Evolutionary conservation across 2,888 invertebrate genomes (phyloP), one percentile per base, ranked within the genome.

Genomic region (Spisula solida): DNA sequence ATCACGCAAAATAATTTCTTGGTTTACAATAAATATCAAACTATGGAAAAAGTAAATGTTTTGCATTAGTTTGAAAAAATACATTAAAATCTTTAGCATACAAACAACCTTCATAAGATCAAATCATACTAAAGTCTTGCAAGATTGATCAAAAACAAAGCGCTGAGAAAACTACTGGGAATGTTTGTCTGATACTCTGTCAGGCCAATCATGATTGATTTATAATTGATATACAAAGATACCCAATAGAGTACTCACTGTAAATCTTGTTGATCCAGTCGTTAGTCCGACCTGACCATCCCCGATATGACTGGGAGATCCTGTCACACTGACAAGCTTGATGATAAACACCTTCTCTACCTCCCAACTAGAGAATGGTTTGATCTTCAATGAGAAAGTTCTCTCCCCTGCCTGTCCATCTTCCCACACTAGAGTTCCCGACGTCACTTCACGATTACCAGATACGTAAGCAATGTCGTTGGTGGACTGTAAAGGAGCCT

Each of bases 351-450:
- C 92, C 88, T 96, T 96, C 88, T 94, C 93, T 55, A 96, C 93
- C 93, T 96, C 96, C 96, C 96, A 96, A 41, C 90, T 94, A 29
- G 94, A 92, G 92, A 94, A 94, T n/a, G 94, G 93, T 91, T 96
- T 96, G 29, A 96, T 93, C 55, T 90, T 88, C 55, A 96, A 87
- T 18, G 87, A 91, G 85, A 96, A 92, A n/a, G 93, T 91, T 90
- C 95, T 95, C 80, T 88, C 88, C 4, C 96, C 96, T n/a, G 90
- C 92, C 87, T 95, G 94, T 12, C 94, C 94, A 86, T 95, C 95
- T 8, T 82, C 86, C 96, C 96, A 96, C 0, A 84, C 85, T 41
- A 96, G 90, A 6, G 88, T 88, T 8, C 96, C 96, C 10, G 91
- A 88, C 0, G 96, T 96, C 2, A 91, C 90, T 88, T 96, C 96